phyloP scores from a whole-genome alignment of 2,113 vertebrate genomes.

The Mellivora capensis region DNA sequence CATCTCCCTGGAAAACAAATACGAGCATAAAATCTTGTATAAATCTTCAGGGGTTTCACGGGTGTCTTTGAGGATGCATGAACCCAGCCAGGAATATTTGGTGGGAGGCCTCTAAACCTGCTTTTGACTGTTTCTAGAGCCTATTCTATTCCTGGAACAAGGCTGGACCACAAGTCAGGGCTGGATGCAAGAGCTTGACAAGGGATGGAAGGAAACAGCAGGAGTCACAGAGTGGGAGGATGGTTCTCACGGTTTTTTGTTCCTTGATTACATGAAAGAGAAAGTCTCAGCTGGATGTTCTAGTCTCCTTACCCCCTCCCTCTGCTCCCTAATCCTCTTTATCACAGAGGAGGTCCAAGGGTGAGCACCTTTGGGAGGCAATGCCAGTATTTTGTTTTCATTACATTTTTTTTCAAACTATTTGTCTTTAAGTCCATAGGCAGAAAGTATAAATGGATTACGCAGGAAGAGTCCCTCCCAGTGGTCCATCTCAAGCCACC shows the following conservation, averaged over 20 bases:
- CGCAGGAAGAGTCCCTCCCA: not conserved
- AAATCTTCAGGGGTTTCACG: not conserved
- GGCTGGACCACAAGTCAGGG: not conserved
- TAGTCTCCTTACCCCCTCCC: not conserved
- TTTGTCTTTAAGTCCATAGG: not conserved
- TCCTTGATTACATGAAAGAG: not conserved
- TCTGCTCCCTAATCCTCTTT: not conserved
- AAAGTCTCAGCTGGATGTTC: not conserved
- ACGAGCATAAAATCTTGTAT: not conserved
- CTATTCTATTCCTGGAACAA: not conserved
- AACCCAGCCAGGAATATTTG: not conserved
- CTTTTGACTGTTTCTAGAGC: not conserved
- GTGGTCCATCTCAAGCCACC: not conserved
- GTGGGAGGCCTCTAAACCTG: not conserved
- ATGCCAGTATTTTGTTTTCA: not conserved
- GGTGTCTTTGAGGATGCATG: not conserved
- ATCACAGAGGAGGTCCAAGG: not conserved
- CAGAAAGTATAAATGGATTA: not conserved
- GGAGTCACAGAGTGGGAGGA: not conserved
- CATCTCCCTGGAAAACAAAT: not conserved
- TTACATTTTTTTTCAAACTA: not conserved
- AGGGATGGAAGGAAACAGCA: not conserved
- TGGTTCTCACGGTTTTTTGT: accelerated
- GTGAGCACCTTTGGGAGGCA: not conserved
- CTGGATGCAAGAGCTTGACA: too few species aligned